Evolutionary conservation across 1,140 invertebrate genomes (phyloP), one percentile per base, ranked within the genome.

Genomic region (Sminthurides bifidus): DNA sequence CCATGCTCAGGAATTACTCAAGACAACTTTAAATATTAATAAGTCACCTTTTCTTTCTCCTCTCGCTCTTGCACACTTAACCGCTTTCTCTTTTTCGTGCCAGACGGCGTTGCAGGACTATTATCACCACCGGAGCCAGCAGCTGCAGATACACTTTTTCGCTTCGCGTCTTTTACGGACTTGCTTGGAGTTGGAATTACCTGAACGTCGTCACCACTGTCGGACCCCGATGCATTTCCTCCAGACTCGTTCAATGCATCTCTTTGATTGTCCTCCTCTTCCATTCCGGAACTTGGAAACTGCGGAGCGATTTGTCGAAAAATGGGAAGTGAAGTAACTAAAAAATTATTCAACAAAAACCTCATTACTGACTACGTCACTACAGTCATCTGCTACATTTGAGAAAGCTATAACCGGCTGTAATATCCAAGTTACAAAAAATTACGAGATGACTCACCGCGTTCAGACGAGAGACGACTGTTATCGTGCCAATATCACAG

Each of bases 41-140:
- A 41, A 17, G n/a, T 24, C 43, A 62, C 60, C 53, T 58, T 53
- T 21, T 62, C 60, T 33, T 40, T 43, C 31, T 37, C 17, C 5
- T 24, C 8, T 12, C 52, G 52, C 27, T 62, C 56, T 26, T 49
- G 37, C 1, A 56, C 48, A 14, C 51, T 62, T 23, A 62, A 30
- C 31, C 53, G 14, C 17, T 59, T 58, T 4, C 60, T 19, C 38
- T 59, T 62, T 30, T 58, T 58, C 6, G 51, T 17, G 5, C 6
- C 10, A 23, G 46, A 8, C 19, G 54, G 37, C 8, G 46, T 56
- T 3, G 49, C 12, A 1, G 52, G 48, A 2, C 26, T 58, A 24
- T n/a, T 12, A 15, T 6, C 10, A 10, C 24, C 15, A 8, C 41
- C 41, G 24, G n/a, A 19, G 10, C 6, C 24, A 21, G 21, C 6